Base-by-base conservation (phyloP, 1,140 invertebrate species). In the Pseudomyrmex flavicornis region DNA sequence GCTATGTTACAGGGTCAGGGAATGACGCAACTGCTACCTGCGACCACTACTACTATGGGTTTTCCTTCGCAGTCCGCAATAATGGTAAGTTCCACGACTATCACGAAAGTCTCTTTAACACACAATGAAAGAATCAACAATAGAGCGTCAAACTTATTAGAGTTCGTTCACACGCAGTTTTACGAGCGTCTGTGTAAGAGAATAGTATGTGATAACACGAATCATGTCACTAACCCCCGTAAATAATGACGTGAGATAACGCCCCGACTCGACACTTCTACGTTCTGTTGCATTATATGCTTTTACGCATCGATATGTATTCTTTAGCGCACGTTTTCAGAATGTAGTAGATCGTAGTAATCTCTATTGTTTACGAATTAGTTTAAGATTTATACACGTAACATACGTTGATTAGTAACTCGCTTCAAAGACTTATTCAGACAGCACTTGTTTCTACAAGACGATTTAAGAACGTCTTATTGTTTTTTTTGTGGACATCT, bases 1-100 rank as follows among this genome's bases (percentile, higher is more conserved):
- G 93, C 91, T 77, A 22, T 94, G 94, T 94, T 94, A 90, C 93
- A 94, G 94, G 94, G 93, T 88, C 94, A 94, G 92, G 94, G 94
- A 94, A 94, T 94, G 94, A 93, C 92, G 91, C 94, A 94, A 93
- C 91, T 93, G 91, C 92, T 93, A 86, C 66, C 93, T 85, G 89
- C 89, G 72, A 91, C 93, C 54, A 91, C 54, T 13, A 72, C 91
- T 48, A 77, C 74, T 85, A 83, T 93, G 90, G 91, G 90, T 79
- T 93, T 93, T 70, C 88, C 93, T 56, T 74, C 92, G 50, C 94
- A 93, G 68, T 75, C 93, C 52, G 84, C 92, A 82, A 80, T 91
- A 76, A 85, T 94, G 94, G 94, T 94, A 91, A 94, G 94, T 94
- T 89, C 83, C 22, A 90, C 83, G n/a, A 59, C 15, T 15, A 58